A percentile compares a stretch with the other conserved stretches of the same genome.
These are phyloP conservation scores for Bombus cullumanus DNA, from an alignment of 1,140 invertebrate genomes.

Conservation along the genomic window DNA sequence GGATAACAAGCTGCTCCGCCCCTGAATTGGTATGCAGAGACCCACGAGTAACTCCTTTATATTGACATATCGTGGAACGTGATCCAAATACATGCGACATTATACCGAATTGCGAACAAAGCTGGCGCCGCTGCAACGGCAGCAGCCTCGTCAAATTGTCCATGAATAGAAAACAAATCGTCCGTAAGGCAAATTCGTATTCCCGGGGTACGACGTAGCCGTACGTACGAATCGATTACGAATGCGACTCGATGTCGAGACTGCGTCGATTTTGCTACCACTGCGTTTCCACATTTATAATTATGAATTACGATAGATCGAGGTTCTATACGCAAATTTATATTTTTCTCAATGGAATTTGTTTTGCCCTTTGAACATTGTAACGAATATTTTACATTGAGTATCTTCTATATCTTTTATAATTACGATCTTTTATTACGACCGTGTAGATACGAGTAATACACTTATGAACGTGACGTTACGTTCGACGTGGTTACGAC, in stretches of 20 bases:
- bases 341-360: too few relatives aligned
- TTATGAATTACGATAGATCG: not conserved
- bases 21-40: conserved; percentile 81
- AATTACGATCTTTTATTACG: too few relatives aligned
- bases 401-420: too few relatives aligned
- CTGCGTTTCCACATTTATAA: not conserved
- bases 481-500: not conserved
- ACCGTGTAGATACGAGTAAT: not conserved
- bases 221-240: conserved; percentile 60
- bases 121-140: conserved; percentile 56
- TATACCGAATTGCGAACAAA: conserved; percentile 81
- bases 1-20: conserved; percentile 82
- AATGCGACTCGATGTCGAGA: conserved; percentile 35
- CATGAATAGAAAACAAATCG: conserved; percentile 79
- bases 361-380: too few relatives aligned
- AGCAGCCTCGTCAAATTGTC: conserved; percentile 76
- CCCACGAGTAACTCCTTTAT: conserved; percentile 80
- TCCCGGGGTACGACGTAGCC: conserved; percentile 21
- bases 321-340: not conserved
- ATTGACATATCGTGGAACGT: conserved; percentile 83
- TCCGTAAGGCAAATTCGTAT: conserved; percentile 68
- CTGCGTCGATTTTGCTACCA: conserved; percentile 15
- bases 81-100: conserved; percentile 83
- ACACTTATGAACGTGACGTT: not conserved
- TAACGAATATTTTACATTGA: too few relatives aligned